These are phyloP conservation scores for Theretra japonica DNA, from an alignment of 2,888 invertebrate genomes.

Conservation along the genomic window DNA sequence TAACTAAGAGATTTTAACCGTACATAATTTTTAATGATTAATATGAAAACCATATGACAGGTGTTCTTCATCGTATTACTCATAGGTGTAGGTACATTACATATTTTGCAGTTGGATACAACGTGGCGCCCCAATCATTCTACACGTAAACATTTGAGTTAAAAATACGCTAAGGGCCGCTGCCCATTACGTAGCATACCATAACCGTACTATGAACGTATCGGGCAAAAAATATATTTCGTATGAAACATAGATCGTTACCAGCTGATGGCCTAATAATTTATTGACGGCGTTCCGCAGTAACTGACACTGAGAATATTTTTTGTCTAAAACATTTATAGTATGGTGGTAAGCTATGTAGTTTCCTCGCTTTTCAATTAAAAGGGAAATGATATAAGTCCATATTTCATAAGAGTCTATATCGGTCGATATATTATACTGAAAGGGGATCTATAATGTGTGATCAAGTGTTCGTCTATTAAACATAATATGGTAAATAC, in stretches of 20 bases:
- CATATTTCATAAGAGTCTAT: background rate
- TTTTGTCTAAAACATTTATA: too few relatives aligned
- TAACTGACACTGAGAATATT: too few relatives aligned
- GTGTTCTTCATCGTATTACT: slow-evolving; percentile 20
- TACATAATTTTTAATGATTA: background rate
- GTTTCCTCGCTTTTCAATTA: too few relatives aligned
- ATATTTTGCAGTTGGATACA: background rate
- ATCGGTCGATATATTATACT: background rate
- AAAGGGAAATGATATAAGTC: background rate
- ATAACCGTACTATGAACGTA: background rate
- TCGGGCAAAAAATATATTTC: background rate
- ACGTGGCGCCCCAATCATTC: background rate
- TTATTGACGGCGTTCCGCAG: too few relatives aligned
- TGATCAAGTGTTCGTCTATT: slow-evolving; percentile 18
- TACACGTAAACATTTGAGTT: background rate
- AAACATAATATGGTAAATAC: background rate
- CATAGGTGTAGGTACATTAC: slow-evolving; percentile 4
- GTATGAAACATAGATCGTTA: too few relatives aligned
- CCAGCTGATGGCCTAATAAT: too few relatives aligned
- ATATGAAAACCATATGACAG: slow-evolving; percentile 24
- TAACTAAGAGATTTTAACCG: background rate
- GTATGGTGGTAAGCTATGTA: too few relatives aligned
- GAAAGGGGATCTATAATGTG: background rate
- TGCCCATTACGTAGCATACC: too few relatives aligned
- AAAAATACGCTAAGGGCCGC: too few relatives aligned